Base-by-base conservation (phyloP, 2,113 vertebrate genomes). In the Semnornis frantzii region DNA sequence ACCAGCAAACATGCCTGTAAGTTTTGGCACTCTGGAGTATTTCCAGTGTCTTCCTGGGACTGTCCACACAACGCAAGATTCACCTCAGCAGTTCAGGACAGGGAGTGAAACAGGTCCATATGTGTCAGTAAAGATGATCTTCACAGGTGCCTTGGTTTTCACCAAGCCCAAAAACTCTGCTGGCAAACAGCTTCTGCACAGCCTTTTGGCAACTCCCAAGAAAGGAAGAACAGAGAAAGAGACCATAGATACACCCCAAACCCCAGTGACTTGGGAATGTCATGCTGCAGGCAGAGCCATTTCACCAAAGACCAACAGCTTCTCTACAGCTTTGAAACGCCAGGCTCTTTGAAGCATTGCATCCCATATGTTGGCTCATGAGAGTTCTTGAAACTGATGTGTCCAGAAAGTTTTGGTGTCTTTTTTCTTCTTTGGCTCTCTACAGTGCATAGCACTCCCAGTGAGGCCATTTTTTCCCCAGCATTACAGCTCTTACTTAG, bases 101-200 rank as follows among this genome's bases (percentile, higher is more conserved):
- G 50, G 31, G 9, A 76, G 37, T 1, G 6, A 37, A 81, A 59
- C 13, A 79, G 27, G 24, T 39, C 24, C 30, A 5, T 4, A 21
- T 4, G 44, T 44, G 6, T 9, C 24, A 9, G 9, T 3, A 19
- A 18, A 62, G 48, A 20, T 4, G 12, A 77, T 20, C 25, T 59
- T 31, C 44, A 54, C 1, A 0, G 5, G 25, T 34, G 28, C 15
- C 21, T 73, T 1, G 0, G n/a, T 31, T 58, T 83, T 64, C 60
- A 76, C 25, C 0, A 0, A 54, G 8, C 18, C 9, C 33, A 27
- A 82, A 58, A 42, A 65, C 33, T 17, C 15, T 10, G 9, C n/a
- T 11, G 20, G 24, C 28, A 78, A 82, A 79, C 5, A 52, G 4
- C 10, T 42, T 4, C 23, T 60, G 54, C 12, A 9, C 0, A 19